These are phyloP conservation scores for Leucophenga varia DNA, from an alignment of 1,140 invertebrate species.

Conservation along the genomic window DNA sequence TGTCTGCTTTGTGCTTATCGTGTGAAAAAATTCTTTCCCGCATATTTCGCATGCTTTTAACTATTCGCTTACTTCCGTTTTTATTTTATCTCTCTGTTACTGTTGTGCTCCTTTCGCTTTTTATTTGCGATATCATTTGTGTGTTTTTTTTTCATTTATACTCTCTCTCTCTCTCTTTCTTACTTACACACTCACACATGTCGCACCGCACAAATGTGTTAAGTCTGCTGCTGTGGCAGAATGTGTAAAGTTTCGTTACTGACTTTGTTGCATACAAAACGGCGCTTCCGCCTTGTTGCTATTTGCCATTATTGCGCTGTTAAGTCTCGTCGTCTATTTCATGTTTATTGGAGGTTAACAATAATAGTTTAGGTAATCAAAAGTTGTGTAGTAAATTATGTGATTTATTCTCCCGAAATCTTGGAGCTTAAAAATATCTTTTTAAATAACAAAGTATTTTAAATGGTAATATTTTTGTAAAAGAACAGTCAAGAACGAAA, in stretches of 20 bases:
- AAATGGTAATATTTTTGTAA: no score
- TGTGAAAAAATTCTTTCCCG: slow-evolving; percentile 19
- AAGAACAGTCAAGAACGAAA: no score
- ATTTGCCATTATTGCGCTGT: slow-evolving; percentile 10
- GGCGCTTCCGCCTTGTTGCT: slow-evolving; percentile 28
- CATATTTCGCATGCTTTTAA: slow-evolving; percentile 12
- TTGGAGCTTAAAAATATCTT: no score
- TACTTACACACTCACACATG: slow-evolving; percentile 18
- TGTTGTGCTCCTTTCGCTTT: slow-evolving; percentile 19
- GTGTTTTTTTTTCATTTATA: no score
- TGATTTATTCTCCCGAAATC: no score
- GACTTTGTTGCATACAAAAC: slow-evolving; percentile 25
- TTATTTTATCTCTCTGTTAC: neutral
- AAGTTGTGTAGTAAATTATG: no score
- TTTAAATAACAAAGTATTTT: no score
- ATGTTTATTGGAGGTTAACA: no score
- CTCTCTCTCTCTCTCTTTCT: no score
- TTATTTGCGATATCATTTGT: slow-evolving; percentile 12
- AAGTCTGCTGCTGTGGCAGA: no score
- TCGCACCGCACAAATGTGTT: slow-evolving; percentile 10
- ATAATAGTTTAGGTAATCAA: no score
- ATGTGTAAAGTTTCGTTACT: neutral
- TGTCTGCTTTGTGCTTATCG: slow-evolving; percentile 18
- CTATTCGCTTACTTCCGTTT: slow-evolving; percentile 7
- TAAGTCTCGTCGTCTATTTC: no score